phyloP scores from a whole-genome alignment of 2,113 vertebrate genomes.

The Clupea harengus region DNA sequence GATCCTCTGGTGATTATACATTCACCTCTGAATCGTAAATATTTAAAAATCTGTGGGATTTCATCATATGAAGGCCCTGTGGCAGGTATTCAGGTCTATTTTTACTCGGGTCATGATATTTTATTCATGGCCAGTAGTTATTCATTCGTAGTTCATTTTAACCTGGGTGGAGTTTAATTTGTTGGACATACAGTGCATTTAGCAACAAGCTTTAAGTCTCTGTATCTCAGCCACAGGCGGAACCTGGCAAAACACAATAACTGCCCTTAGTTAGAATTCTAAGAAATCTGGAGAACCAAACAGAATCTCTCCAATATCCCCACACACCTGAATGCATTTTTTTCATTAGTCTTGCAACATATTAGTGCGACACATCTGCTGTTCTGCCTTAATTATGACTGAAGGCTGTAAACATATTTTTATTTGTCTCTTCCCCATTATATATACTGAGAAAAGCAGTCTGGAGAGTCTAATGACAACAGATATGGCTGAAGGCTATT shows the following conservation, averaged over 20 bases:
- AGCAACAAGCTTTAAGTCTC: constrained; percentile 27
- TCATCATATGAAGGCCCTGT: constrained; percentile 47
- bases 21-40: constrained; percentile 47
- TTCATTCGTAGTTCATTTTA: constrained; percentile 47
- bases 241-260: not conserved
- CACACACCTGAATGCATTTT: not conserved
- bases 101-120: constrained; percentile 50
- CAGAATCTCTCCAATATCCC: not conserved
- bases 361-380: not conserved
- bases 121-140: constrained; percentile 53
- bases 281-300: not conserved
- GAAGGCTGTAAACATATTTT: not conserved
- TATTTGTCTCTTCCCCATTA: not conserved
- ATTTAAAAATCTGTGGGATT: constrained; percentile 47
- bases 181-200: constrained; percentile 41
- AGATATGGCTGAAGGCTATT: not conserved
- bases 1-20: constrained; percentile 43
- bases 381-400: not conserved
- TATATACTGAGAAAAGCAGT: not conserved
- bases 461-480: not conserved
- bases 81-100: constrained; percentile 54
- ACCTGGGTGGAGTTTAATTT: constrained; percentile 37
- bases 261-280: not conserved
- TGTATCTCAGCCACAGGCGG: not conserved
- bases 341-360: not conserved